Evolutionary conservation across 2,888 invertebrate species (phyloP), one percentile per base, ranked within the genome.

Genomic region (Emmelina monodactyla): DNA sequence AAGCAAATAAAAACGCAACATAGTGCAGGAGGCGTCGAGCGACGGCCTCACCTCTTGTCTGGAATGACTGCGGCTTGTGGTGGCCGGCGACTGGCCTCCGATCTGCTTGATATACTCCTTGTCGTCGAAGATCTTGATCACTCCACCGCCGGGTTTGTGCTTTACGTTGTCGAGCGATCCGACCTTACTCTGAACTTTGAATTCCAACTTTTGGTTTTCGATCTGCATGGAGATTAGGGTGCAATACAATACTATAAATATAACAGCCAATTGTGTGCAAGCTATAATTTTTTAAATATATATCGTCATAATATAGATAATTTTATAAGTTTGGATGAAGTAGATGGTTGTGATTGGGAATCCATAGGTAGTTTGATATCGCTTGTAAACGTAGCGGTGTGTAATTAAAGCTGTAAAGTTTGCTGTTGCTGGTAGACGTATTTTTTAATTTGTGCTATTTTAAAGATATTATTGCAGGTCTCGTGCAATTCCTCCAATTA

Each of bases 71-170:
- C 55, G 60, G 43, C 68, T 69, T 46, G 62, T 62, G 11, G 73
- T 73, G 37, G 68, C 52, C 38, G 79, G 71, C 13, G 79, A 72
- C 35, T 61, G 62, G 14, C 70, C 78, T 38, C 54, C 83, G 62
- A 83, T 83, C 82, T 93, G 92, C 79, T 89, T 91, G 67, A 93
- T 85, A 82, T 94, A 94, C 44, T 91, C 91, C 81, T 91, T 92
- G 76, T 94, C 94, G 65, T 94, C 92, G 70, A 93, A 94, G 60
- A 94, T 94, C 83, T 94, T 95, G 78, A 92, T 90, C 50, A 94
- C 92, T 32, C 96, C 96, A 42, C 96, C 96, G 51, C 94, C 92
- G 38, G 96, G 94, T 80, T 85, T 91, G 82, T 96, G 90, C 68
- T 89, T 91, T 51, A 94, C 86, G 76, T 94, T 94, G 72, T 94